Conservation (phyloP, 2,888 invertebrate species). For the Pandemis corylana region DNA sequence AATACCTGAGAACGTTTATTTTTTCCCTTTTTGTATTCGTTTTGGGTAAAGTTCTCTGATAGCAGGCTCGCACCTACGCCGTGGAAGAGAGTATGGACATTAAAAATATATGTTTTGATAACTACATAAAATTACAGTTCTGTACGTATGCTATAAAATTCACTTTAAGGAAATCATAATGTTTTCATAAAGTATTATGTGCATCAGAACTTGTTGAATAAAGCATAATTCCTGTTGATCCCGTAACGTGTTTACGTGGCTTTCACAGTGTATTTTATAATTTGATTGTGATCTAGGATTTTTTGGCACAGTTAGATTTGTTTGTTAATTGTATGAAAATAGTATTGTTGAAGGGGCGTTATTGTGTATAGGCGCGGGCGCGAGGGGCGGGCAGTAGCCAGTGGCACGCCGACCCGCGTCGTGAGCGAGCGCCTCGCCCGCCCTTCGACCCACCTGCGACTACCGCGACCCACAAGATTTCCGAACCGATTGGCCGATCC, state of each 20-base stretch:
- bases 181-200: too few relatives aligned
- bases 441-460: constrained; percentile 50
- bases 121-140: too few relatives aligned
- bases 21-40: neutral
- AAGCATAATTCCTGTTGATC: neutral
- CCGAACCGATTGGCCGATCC: constrained; percentile 50
- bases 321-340: neutral
- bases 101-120: too few relatives aligned
- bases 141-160: too few relatives aligned
- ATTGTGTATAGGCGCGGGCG: constrained; percentile 49
- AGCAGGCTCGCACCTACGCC: neutral
- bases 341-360: constrained; percentile 40
- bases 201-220: too few relatives aligned
- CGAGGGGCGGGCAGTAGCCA: constrained; percentile 63
- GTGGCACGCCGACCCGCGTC: constrained; percentile 71
- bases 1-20: neutral
- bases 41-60: neutral
- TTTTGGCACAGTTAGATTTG: neutral
- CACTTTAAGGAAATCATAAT: too few relatives aligned
- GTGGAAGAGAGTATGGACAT: neutral
- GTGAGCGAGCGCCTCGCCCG: constrained; percentile 65
- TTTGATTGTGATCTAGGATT: neutral
- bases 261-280: neutral
- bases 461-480: constrained; percentile 46
- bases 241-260: neutral